Evolutionary conservation across 1,140 invertebrate species (phyloP).

Genomic region (Lerema accius): DNA sequence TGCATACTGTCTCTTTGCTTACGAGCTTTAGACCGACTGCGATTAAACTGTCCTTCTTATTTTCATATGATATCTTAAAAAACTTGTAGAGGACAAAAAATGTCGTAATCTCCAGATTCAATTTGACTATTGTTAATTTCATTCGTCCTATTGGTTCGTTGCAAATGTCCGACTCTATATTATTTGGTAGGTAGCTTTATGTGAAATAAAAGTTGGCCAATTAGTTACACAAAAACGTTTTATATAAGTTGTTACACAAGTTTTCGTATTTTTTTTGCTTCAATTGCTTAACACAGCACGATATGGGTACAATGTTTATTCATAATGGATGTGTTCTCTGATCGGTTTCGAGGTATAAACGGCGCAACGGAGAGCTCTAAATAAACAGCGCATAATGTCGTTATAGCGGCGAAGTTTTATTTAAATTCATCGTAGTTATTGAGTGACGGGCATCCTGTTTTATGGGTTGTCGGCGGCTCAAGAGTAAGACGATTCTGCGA

Average conservation of each 20-base stretch:
- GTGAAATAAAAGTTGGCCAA: slow-evolving; percentile 31
- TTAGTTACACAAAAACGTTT: slow-evolving; percentile 31
- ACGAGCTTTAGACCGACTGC: background rate
- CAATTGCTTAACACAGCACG: slow-evolving; percentile 31
- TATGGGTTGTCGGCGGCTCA: slow-evolving; percentile 69
- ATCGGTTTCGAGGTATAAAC: slow-evolving; percentile 7
- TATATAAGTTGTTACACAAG: slow-evolving; percentile 31
- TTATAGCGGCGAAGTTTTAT: slow-evolving; percentile 56
- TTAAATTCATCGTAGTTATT: slow-evolving; percentile 75
- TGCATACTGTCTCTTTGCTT: background rate
- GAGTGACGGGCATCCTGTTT: slow-evolving; percentile 75
- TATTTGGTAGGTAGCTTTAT: slow-evolving; percentile 26
- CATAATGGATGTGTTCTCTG: slow-evolving; percentile 22
- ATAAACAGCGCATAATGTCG: slow-evolving; percentile 38
- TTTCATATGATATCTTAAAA: background rate
- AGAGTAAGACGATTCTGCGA: slow-evolving; percentile 75
- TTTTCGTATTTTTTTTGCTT: slow-evolving; percentile 29
- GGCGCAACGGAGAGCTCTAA: slow-evolving; percentile 27
- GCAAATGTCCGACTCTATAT: slow-evolving; percentile 13
- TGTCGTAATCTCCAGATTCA: slow-evolving; percentile 5
- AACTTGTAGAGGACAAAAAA: slow-evolving; percentile 1
- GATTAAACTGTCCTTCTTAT: background rate
- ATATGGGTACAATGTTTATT: slow-evolving; percentile 30
- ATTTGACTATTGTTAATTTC: slow-evolving; percentile 20
- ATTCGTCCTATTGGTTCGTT: slow-evolving; percentile 21